Evolutionary conservation across 2,888 invertebrate genomes (phyloP).

Genomic region (Drosophila kambysellisi): DNA sequence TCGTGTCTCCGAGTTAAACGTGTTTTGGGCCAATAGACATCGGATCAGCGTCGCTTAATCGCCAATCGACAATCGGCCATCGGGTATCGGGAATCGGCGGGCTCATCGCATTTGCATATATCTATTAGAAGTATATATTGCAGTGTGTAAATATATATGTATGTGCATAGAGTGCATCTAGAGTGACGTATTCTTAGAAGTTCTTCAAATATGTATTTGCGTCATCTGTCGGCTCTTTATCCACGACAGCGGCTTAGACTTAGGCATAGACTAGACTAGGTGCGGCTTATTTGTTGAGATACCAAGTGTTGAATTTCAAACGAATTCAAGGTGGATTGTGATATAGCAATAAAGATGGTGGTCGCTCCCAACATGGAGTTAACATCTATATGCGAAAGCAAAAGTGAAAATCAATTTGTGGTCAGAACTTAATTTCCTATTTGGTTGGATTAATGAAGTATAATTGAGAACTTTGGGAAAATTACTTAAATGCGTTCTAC

Average conservation of each 20-base stretch:
- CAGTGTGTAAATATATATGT: neutral
- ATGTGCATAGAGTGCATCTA: conserved; percentile 19
- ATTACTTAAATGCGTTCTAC: neutral
- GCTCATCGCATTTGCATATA: conserved; percentile 40
- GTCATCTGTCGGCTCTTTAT: conserved; percentile 32
- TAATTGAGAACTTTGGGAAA: neutral
- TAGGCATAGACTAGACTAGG: conserved; percentile 22
- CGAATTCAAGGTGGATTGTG: conserved; percentile 9
- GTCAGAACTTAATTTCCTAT: neutral
- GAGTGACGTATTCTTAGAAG: conserved; percentile 61
- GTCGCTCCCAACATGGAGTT: conserved; percentile 1
- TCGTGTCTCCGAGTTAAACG: conserved; percentile 54
- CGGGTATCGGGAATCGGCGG: conserved; percentile 35
- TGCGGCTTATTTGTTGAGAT: conserved; percentile 40
- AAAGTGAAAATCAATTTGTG: conserved; percentile 2
- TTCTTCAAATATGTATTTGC: conserved; percentile 34
- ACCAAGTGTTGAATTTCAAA: conserved; percentile 34
- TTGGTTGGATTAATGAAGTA: neutral
- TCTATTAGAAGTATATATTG: conserved; percentile 4
- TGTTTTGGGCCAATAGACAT: conserved; percentile 54
- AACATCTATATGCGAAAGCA: conserved; percentile 5
- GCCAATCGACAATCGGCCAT: conserved; percentile 15
- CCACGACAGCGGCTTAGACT: conserved; percentile 2
- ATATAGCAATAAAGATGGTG: conserved; percentile 22
- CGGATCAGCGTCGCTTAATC: conserved; percentile 10